These are phyloP conservation scores for Pygocentrus nattereri DNA, from an alignment of 2,797 vertebrate species.

Conservation along the genomic window DNA sequence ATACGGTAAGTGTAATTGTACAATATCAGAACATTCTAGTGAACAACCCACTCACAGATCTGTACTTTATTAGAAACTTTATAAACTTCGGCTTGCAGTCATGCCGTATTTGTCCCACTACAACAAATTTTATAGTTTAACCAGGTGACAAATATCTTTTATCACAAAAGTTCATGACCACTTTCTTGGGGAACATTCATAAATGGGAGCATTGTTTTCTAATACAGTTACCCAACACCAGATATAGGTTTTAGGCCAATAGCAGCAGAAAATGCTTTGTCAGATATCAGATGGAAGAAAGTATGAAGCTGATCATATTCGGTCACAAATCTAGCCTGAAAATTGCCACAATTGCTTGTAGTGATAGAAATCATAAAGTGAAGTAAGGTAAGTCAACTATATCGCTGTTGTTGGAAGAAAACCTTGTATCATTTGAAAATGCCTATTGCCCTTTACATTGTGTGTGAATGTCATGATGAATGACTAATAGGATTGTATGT, in stretches of 20 bases:
- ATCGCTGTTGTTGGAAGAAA: too few relatives aligned
- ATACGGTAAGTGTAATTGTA: slow-evolving; percentile 17
- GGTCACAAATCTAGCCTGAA: neutral
- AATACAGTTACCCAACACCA: neutral
- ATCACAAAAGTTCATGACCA: too few relatives aligned
- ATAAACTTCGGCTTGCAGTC: neutral
- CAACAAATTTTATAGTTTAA: neutral
- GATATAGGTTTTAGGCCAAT: neutral
- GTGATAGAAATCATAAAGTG: too few relatives aligned
- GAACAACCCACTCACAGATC: neutral
- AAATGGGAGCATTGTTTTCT: neutral
- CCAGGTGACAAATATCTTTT: neutral
- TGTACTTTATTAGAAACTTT: neutral
- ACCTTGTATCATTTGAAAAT: too few relatives aligned
- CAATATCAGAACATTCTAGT: neutral
- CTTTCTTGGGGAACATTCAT: neutral
- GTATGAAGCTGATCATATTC: neutral
- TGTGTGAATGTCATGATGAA: too few relatives aligned
- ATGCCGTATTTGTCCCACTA: neutral
- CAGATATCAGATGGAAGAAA: neutral
- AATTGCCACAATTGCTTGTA: too few relatives aligned
- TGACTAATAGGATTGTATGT: too few relatives aligned
- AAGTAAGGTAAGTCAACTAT: too few relatives aligned
- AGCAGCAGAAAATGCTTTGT: neutral
- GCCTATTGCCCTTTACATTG: too few relatives aligned